phyloP scores from a whole-genome alignment of 1,140 invertebrate species.

The Habropoda laboriosa region DNA sequence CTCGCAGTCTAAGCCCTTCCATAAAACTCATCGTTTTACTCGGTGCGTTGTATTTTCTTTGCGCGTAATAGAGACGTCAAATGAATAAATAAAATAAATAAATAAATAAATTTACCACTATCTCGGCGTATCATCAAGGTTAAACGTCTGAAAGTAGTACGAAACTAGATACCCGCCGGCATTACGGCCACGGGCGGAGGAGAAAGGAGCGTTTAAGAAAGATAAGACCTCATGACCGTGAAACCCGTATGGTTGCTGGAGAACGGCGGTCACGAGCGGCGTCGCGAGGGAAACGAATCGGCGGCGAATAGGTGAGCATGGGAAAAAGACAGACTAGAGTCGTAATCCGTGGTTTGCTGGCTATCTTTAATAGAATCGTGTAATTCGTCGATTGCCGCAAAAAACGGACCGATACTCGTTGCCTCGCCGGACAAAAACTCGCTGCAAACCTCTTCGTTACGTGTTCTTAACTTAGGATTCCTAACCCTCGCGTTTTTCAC shows the following conservation, averaged over 20 bases:
- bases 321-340: slow-evolving; percentile 5
- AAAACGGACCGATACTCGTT: slow-evolving; percentile 30
- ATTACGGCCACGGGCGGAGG: slow-evolving; percentile 29
- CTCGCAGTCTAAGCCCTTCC: no score
- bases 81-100: no score
- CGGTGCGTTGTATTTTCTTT: no score
- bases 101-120: slow-evolving; percentile 9
- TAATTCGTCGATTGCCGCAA: slow-evolving; percentile 62
- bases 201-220: slow-evolving; percentile 53
- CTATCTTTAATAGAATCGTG: slow-evolving; percentile 60
- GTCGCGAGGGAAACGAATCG: slow-evolving; percentile 16
- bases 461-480: background rate
- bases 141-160: slow-evolving; percentile 55
- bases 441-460: slow-evolving; percentile 12
- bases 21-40: no score
- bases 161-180: slow-evolving; percentile 57
- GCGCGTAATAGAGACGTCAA: no score
- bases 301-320: background rate
- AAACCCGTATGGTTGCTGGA: slow-evolving; percentile 41
- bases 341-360: slow-evolving; percentile 9
- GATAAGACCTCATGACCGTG: slow-evolving; percentile 58
- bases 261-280: slow-evolving; percentile 31
- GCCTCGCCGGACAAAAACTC: slow-evolving; percentile 42
- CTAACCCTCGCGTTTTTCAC: background rate
- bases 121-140: slow-evolving; percentile 15